Base-by-base conservation (phyloP, 1,140 invertebrate genomes). In the Scaptomyza montana region DNA sequence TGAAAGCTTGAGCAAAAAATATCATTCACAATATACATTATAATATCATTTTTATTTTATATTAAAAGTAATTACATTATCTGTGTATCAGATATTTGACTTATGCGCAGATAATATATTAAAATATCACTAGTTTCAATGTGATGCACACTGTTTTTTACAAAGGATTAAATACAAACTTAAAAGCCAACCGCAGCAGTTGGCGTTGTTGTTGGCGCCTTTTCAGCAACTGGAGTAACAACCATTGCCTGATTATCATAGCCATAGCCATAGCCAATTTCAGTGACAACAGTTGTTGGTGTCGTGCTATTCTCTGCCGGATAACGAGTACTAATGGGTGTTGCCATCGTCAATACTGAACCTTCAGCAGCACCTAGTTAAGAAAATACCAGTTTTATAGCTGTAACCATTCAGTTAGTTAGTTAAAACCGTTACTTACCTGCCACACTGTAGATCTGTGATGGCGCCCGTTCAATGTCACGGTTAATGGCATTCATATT, bases 171-270 rank as follows among this genome's bases (percentile, higher is more conserved):
- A 36, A 6, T 36, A 9, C 2, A 43, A 51, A 21, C n/a, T 79
- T 71, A 89, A 25, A 91, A 91, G 19, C 53, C 75, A 7, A 50
- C 36, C 19, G 33, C 33, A 36, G 33, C 33, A 1, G 33, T 36
- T 36, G 33, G 33, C 8, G 33, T 36, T 36, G 33, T 36, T n/a
- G 41, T 59, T 13, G 65, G 43, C 33, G 74, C 73, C 28, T 90
- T 92, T 36, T 92, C 91, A 7, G 77, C 68, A 16, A 89, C 75
- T 13, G 91, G 91, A 55, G 91, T 92, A 13, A 92, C 72, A 47
- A 84, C 91, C 61, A 92, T 78, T 9, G 76, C 91, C 60, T 87
- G 78, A 69, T 92, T 92, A 59, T 92, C 91, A 43, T 92, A 92
- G 0, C 69, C 68, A 16, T 46, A 33, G 3, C 79, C 79, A 59